Conservation (phyloP, 2,113 vertebrate genomes). For the Etia nguti region DNA sequence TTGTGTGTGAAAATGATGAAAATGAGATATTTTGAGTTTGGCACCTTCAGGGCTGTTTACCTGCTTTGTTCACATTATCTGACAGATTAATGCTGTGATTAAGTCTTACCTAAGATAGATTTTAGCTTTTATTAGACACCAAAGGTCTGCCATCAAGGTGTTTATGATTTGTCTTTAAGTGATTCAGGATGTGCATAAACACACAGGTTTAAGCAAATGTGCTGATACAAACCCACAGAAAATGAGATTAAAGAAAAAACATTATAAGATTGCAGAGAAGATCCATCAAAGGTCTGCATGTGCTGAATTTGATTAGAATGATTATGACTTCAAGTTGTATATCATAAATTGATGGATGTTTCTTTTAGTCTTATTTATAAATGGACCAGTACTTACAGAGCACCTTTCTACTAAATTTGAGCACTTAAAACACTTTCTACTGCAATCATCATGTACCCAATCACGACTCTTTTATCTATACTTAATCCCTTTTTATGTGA, state of each 20-base stretch:
- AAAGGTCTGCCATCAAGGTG: neutral
- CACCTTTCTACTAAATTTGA: neutral
- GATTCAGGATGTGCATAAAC: neutral
- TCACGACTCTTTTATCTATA: neutral
- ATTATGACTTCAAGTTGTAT: neutral
- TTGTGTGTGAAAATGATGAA: neutral
- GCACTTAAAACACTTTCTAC: neutral
- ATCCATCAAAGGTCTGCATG: neutral
- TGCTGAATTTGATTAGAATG: neutral
- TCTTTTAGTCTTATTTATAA: neutral
- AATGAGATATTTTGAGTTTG: conserved; percentile 5
- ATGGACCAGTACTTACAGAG: neutral
- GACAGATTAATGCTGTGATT: conserved; percentile 26
- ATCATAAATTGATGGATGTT: neutral
- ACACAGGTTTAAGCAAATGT: neutral
- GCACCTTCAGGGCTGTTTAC: conserved; percentile 28
- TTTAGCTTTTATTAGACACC: conserved; percentile 14
- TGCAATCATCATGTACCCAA: neutral
- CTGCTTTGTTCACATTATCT: conserved; percentile 15
- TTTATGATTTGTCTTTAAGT: neutral
- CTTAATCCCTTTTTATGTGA: neutral
- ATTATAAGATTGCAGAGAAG: neutral
- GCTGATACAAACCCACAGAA: neutral
- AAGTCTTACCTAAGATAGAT: neutral
- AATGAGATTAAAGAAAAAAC: neutral